Conservation (phyloP, 2,888 invertebrate genomes). For the Onthophagus sagittarius region DNA sequence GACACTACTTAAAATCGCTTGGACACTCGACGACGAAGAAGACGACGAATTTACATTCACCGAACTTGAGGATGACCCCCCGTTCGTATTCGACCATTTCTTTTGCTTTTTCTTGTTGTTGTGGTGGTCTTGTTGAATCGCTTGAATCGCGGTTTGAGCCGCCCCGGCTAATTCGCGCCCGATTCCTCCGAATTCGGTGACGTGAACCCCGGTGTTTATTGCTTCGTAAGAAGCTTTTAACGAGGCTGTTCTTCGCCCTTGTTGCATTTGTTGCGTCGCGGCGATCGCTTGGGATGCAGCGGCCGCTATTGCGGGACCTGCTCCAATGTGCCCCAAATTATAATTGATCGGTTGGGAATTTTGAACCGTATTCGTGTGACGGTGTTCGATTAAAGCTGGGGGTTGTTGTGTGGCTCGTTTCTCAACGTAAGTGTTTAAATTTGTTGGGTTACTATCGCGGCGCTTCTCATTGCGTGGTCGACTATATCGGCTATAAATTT, state of each 20-base stretch:
- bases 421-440: constrained; percentile 44
- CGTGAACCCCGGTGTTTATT: constrained; percentile 59
- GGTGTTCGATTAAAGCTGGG: constrained; percentile 36
- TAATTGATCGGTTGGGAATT: constrained; percentile 56
- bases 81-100: constrained; percentile 40
- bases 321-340: constrained; percentile 77
- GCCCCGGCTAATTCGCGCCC: constrained; percentile 69
- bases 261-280: constrained; percentile 94
- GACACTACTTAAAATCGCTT: constrained; percentile 12
- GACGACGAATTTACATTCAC: neutral
- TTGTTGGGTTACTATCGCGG: constrained; percentile 63
- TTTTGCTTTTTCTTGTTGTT: constrained; percentile 64
- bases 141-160: constrained; percentile 68
- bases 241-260: constrained; percentile 89
- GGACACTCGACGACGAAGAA: constrained; percentile 1
- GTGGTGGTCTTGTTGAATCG: constrained; percentile 58
- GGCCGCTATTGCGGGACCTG: constrained; percentile 85
- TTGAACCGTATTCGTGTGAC: constrained; percentile 30
- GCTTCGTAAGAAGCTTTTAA: constrained; percentile 95
- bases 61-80: constrained; percentile 3
- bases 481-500: constrained; percentile 38
- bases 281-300: constrained; percentile 96
- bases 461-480: constrained; percentile 70
- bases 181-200: constrained; percentile 61
- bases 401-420: constrained; percentile 46